Evolutionary conservation across 1,140 invertebrate genomes (phyloP), one percentile per base, ranked within the genome.

Genomic region (Sipha flava): DNA sequence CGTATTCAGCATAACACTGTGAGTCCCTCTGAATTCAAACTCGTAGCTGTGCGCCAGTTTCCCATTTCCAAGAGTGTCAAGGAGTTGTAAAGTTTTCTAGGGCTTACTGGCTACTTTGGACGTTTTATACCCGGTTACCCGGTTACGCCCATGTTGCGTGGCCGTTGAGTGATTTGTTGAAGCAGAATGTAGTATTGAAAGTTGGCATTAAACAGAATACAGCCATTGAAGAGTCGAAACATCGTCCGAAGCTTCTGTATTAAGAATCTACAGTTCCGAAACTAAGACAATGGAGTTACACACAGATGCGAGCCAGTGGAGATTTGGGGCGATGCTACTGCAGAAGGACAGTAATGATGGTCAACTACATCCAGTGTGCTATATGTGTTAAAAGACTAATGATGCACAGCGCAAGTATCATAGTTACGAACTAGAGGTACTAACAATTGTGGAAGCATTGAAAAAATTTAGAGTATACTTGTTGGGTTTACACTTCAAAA

Each of bases 401-500:
- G 54, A 64, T 2, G 80, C 66, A 34, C 83, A 85, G 81, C 16
- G 80, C 14, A 81, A 82, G 62, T 85, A 86, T 82, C 84, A 86
- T 81, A 85, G 84, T 0, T 86, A 85, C 54, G 85, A 86, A 57
- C 47, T 85, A 0, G 84, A 86, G 64, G 85, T 83, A 0, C 47
- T 87, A 6, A 84, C 84, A 0, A 83, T 86, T 0, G 83, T 85
- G 16, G 70, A 82, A 9, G 10, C 14, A 7, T 18, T 59, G 5
- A 59, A 59, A 31, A 59, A 59, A 14, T 80, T 81, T 21, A 49
- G 81, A 3, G 10, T 47, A 0, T 82, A 83, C 26, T 29, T 83
- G 18, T 82, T 82, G 26, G 81, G 81, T 29, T 77, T 82, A 3
- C 0, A 40, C 1, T 82, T 83, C 52, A 43, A 34, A 7, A 29